Conservation (phyloP, 1,140 invertebrate species). For the Anadara kagoshimensis region DNA sequence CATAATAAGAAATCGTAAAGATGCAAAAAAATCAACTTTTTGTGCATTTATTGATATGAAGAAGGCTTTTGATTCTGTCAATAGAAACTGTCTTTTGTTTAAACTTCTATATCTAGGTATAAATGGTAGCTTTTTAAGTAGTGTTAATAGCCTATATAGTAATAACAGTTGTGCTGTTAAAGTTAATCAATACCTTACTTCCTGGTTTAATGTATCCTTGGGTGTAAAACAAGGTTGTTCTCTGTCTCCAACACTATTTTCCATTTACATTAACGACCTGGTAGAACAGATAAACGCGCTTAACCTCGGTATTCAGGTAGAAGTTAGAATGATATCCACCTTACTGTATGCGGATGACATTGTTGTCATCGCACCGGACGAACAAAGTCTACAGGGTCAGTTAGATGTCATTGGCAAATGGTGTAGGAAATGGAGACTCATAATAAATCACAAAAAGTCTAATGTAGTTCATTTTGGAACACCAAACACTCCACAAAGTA, state of each 20-base stretch:
- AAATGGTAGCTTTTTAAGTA: slow-evolving; percentile 11
- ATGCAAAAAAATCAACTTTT: slow-evolving; percentile 9
- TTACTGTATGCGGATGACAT: slow-evolving; percentile 22
- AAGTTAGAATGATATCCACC: slow-evolving; percentile 3
- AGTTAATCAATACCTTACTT: slow-evolving; percentile 7
- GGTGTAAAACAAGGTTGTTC: slow-evolving; percentile 26
- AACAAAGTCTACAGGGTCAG: neutral
- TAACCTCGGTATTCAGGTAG: slow-evolving; percentile 9
- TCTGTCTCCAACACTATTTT: slow-evolving; percentile 15
- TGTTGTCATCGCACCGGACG: neutral
- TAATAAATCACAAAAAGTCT: too few species aligned
- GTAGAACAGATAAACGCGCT: neutral
- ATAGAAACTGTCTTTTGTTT: slow-evolving; percentile 9
- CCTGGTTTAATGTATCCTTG: slow-evolving; percentile 3
- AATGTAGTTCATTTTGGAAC: too few species aligned
- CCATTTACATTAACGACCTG: slow-evolving; percentile 17
- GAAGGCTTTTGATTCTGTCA: slow-evolving; percentile 24
- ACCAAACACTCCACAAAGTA: too few species aligned
- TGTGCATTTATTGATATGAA: slow-evolving; percentile 18
- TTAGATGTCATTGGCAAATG: slow-evolving; percentile 10
- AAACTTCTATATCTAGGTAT: slow-evolving; percentile 6
- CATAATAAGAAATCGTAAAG: slow-evolving; percentile 25
- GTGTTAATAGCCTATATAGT: slow-evolving; percentile 4
- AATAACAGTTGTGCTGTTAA: neutral
- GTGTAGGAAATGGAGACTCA: slow-evolving; percentile 9